Evolutionary conservation across 2,797 vertebrate genomes (phyloP), one percentile per base, ranked within the genome.

Genomic region (Paratrypauchen microcephalus): DNA sequence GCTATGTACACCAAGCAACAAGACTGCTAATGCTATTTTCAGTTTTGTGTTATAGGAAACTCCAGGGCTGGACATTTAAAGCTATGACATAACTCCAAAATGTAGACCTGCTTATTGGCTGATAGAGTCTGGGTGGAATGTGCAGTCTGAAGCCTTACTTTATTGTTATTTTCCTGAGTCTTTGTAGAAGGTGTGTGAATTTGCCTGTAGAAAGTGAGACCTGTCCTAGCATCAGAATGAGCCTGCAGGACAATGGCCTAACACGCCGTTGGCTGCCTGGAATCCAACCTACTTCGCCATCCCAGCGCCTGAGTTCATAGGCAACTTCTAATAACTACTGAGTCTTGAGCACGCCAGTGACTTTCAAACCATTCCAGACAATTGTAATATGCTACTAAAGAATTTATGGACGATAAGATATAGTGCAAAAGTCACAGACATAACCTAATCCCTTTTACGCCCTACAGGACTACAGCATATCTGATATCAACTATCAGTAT

Each of bases 221-320:
- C 75, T 80, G 80, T 86, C 78, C 79, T 73, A 77, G 88, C 86
- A 89, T 89, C 82, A 84, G 85, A 93, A 91, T 86, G 74, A 91
- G 86, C 75, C 80, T 4, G 4, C 58, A 71, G 81, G 86, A 91
- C 91, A 92, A 91, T 89, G 84, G 70, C 75, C 88, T 91, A 76
- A 88, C 76, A 71, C 83, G 75, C 84, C 79, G 84, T 79, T 92
- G 85, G 80, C 83, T 91, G 78, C 72, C 73, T 60, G 83, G 90
- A 92, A 93, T 93, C 86, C 78, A 71, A 65, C 79, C 79, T 69
- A 77, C 85, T 92, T 86, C 81, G 86, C 84, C 52, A 78, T 59
- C 67, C 63, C 71, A 80, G 82, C 79, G 84, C 77, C 63, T 61
- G 15, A 75, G 76, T 60, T 71, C 73, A 78, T 76, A 80, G 57